phyloP scores from a whole-genome alignment of 2,888 invertebrate species.

The Stenurella melanura region DNA sequence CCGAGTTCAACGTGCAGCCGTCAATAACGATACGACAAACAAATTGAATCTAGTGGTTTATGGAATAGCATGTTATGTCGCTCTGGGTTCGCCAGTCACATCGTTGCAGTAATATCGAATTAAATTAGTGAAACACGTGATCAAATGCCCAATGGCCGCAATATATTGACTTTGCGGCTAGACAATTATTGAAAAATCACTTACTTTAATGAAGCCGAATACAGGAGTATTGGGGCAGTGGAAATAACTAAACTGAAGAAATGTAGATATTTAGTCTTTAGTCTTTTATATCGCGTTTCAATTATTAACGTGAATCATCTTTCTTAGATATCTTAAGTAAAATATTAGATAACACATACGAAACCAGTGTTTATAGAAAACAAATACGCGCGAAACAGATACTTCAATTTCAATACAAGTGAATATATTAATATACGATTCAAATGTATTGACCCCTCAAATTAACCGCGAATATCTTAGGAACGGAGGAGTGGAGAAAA shows the following conservation, averaged over 20 bases:
- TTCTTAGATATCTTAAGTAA: too few relatives aligned
- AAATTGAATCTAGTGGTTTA: constrained; percentile 66
- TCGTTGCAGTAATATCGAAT: constrained; percentile 59
- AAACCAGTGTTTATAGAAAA: too few relatives aligned
- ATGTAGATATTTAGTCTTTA: too few relatives aligned
- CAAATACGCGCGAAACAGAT: too few relatives aligned
- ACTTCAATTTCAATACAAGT: too few relatives aligned
- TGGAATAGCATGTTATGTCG: constrained; percentile 59
- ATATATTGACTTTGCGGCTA: constrained; percentile 21
- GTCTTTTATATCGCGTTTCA: too few relatives aligned
- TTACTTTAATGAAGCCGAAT: background rate
- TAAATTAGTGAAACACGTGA: constrained; percentile 62
- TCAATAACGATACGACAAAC: constrained; percentile 68
- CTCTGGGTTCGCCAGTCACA: constrained; percentile 55
- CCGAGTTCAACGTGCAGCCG: constrained; percentile 59
- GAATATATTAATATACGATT: too few relatives aligned
- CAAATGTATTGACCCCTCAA: too few relatives aligned
- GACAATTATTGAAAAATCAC: background rate
- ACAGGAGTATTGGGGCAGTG: background rate
- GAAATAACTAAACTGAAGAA: background rate
- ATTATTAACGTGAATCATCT: too few relatives aligned
- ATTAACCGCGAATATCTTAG: too few relatives aligned
- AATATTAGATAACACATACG: too few relatives aligned
- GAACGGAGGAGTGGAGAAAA: too few relatives aligned
- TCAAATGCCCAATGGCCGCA: constrained; percentile 52